Evolutionary conservation across 2,797 vertebrate species (phyloP), one percentile per base, ranked within the genome.

Genomic region (Macropus fuliginosus): DNA sequence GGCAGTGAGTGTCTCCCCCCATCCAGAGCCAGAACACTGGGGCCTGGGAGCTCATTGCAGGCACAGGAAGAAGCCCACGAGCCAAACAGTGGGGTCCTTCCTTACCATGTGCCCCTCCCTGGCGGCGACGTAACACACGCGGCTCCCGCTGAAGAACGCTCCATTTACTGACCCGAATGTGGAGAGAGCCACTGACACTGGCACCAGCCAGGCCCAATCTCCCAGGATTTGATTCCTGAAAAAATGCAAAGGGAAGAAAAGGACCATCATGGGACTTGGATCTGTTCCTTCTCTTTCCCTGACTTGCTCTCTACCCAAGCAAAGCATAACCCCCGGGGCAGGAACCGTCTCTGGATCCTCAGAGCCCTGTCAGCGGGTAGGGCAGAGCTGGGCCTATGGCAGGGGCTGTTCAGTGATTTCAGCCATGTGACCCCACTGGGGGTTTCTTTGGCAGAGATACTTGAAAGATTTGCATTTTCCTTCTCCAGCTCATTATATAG

Each of bases 81-180:
- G 40, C 1, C 10, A 52, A 31, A 62, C 46, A 3, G 21, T 46
- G 10, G 1, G 50, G 29, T 28, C 91, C 1, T 55, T 28, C 54
- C 98, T 99, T 97, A 99, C 99, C 99, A 99, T 97, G 93, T 99
- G 99, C 54, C 99, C 99, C 97, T 99, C 99, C 94, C 99, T 98
- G 40, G 99, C 99, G 18, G 99, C 99, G 11, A 99, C 99, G 14
- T 99, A 99, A 97, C 99, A 99, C 92, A 99, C 96, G 0, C 99
- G 98, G 62, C 99, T 99, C 3, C 99, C 99, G 0, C 99, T 99
- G 98, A 99, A 99, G 98, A 99, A 99, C 0, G 98, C 98, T 92
- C 99, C 99, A 0, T 99, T 99, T 0, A 99, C 98, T 1, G 99
- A 99, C 12, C 99, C 99, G 8, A 99, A 99, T 0, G 99, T 99